Percentiles rank a stretch among this genome's conserved stretches.
Conservation (phyloP, 2,113 vertebrate species). For the Desmodus rotundus region DNA sequence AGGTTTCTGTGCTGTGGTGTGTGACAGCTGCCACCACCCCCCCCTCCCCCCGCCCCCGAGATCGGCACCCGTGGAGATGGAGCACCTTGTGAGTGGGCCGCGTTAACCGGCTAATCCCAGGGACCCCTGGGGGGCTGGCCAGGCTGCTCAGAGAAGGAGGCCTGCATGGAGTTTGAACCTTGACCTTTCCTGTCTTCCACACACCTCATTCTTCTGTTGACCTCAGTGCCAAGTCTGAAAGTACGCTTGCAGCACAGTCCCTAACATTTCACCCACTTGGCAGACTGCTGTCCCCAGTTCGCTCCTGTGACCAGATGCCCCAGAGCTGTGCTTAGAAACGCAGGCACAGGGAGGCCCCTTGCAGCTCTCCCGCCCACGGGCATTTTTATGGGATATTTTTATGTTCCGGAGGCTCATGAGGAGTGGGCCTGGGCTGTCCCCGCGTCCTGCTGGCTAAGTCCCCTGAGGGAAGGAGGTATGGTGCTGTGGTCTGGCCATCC, state of each 20-base stretch:
- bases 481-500: not conserved
- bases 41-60: accelerated
- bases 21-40: accelerated
- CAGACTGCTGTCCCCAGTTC: not conserved
- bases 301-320: not conserved
- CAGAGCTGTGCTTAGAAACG: not conserved
- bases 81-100: not conserved
- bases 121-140: not conserved
- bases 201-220: not conserved
- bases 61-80: not conserved
- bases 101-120: not conserved
- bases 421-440: not conserved
- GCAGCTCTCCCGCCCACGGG: not conserved
- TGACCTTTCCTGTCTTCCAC: not conserved
- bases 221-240: not conserved
- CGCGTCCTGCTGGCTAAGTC: not conserved
- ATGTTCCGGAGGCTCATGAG: not conserved
- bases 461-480: not conserved
- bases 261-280: not conserved
- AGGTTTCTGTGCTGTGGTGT: too few species aligned
- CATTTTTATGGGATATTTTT: not conserved
- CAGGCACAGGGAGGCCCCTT: not conserved
- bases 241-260: not conserved
- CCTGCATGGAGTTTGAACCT: not conserved
- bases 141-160: not conserved